phyloP scores from a whole-genome alignment of 2,888 invertebrate genomes.

The Hetaerina titia region DNA sequence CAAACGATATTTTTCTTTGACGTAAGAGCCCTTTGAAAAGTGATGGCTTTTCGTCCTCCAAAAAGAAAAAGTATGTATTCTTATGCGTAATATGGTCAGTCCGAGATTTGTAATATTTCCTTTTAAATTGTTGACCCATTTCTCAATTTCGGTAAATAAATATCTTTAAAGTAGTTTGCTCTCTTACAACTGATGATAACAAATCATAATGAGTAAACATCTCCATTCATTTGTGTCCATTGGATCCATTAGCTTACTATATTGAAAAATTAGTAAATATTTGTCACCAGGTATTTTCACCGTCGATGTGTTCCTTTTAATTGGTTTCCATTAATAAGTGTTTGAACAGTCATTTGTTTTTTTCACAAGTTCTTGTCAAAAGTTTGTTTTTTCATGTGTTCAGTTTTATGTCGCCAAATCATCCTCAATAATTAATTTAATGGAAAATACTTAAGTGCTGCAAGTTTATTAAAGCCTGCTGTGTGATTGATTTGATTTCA shows the following conservation, averaged over 20 bases:
- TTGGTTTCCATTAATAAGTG: no score
- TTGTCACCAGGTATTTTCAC: background rate
- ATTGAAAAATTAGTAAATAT: background rate
- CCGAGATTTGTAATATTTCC: background rate
- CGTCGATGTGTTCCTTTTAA: no score
- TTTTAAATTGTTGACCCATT: background rate
- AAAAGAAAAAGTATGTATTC: slow-evolving; percentile 38
- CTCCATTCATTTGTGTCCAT: background rate
- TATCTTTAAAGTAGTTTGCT: background rate
- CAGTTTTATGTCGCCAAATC: no score
- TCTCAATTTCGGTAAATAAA: background rate
- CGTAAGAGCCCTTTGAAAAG: background rate
- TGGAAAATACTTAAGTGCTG: no score
- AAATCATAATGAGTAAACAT: background rate
- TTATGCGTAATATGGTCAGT: background rate
- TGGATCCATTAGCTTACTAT: background rate
- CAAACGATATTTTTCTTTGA: slow-evolving; percentile 27
- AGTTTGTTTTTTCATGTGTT: no score
- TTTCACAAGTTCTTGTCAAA: no score
- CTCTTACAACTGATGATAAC: background rate
- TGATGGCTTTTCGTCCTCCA: slow-evolving; percentile 5
- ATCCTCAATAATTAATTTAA: no score
- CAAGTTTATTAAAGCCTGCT: no score
- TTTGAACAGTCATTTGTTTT: no score
- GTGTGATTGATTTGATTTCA: no score